Percentiles rank a stretch among this genome's conserved stretches.
phyloP scores from a whole-genome alignment of 1,140 invertebrate species.

The Lysiphlebus fabarum region DNA sequence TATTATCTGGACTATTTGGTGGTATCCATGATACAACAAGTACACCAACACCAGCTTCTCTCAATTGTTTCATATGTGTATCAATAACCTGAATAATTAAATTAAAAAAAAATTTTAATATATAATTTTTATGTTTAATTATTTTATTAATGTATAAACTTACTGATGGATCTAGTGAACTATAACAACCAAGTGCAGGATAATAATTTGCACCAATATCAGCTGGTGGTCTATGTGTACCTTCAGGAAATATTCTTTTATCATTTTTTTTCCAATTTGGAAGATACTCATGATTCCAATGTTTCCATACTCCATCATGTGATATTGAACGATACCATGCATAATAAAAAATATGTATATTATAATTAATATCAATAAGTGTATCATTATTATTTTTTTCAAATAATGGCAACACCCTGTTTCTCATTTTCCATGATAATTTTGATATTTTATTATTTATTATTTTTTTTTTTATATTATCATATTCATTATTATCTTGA shows the following conservation, averaged over 20 bases:
- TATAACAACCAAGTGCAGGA: conserved; percentile 54
- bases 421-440: conserved; percentile 39
- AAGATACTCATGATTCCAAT: conserved; percentile 55
- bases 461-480: conserved; percentile 27
- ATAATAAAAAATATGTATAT: conserved; percentile 57
- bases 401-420: conserved; percentile 33
- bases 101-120: conserved; percentile 7
- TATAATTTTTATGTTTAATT: no score
- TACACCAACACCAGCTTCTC: conserved; percentile 51
- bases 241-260: conserved; percentile 48
- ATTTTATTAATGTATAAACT: conserved; percentile 17
- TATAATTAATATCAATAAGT: conserved; percentile 46
- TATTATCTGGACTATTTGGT: conserved; percentile 45
- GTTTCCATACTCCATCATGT: conserved; percentile 50
- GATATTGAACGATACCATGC: conserved; percentile 53
- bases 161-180: conserved; percentile 50
- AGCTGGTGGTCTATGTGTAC: conserved; percentile 47
- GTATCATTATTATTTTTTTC: conserved; percentile 30
- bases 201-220: conserved; percentile 56
- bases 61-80: conserved; percentile 52
- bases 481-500: not conserved
- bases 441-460: conserved; percentile 36
- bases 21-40: conserved; percentile 54
- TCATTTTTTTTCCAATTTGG: conserved; percentile 54
- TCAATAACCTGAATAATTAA: conserved; percentile 39